A percentile compares a stretch with the other conserved stretches of the same genome.
phyloP scores from a whole-genome alignment of 2,888 invertebrate genomes.

The Eutolmus rufibarbis region DNA sequence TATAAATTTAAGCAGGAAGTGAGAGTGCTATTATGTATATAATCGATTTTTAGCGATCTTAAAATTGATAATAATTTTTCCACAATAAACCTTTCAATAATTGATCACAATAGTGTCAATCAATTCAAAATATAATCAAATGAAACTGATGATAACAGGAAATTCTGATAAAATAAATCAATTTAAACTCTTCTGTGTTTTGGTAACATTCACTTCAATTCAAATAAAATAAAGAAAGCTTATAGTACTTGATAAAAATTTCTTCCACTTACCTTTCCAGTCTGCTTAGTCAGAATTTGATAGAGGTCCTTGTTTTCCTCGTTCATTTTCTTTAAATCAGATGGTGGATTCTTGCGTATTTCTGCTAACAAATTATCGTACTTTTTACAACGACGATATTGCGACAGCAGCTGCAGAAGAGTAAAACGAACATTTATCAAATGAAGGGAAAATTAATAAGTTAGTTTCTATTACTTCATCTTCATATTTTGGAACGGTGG shows the following conservation, averaged over 20 bases:
- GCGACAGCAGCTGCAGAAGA: not conserved
- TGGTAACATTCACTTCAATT: not conserved
- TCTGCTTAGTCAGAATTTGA: constrained; percentile 65
- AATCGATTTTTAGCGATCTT: not conserved
- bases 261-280: constrained; percentile 56
- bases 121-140: not conserved
- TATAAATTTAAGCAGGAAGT: not conserved
- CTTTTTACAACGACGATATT: constrained; percentile 59
- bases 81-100: not conserved
- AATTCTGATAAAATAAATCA: not conserved
- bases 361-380: constrained; percentile 62
- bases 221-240: not conserved
- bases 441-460: not conserved
- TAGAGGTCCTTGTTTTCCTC: constrained; percentile 67
- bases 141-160: not conserved
- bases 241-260: not conserved
- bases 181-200: not conserved
- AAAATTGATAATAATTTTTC: not conserved
- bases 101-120: not conserved
- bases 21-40: not conserved
- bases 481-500: constrained; percentile 67
- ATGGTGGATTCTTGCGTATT: constrained; percentile 61
- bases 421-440: not conserved
- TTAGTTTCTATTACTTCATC: constrained; percentile 69
- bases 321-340: constrained; percentile 62